Evolutionary conservation across 2,797 vertebrate species (phyloP).

Genomic region (Cyclura pinguis): DNA sequence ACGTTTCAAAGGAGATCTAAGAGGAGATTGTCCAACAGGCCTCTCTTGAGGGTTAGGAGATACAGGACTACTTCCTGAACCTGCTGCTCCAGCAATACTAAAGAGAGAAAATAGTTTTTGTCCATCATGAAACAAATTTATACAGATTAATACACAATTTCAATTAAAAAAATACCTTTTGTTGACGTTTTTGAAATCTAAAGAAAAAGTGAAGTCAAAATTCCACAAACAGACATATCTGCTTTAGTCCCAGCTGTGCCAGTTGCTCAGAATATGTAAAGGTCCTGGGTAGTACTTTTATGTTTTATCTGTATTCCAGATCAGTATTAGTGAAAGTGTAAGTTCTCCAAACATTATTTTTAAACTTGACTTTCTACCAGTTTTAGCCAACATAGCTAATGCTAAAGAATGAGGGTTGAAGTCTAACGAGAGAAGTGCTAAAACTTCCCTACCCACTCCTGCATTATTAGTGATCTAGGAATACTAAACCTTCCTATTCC

Average conservation of each 20-base stretch:
- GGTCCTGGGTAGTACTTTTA: neutral
- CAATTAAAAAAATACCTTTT: neutral
- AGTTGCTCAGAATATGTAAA: neutral
- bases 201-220: neutral
- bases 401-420: neutral
- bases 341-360: neutral
- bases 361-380: neutral
- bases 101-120: constrained; percentile 9
- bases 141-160: neutral
- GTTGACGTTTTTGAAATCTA: neutral
- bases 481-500: neutral
- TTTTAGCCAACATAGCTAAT: neutral
- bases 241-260: neutral
- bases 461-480: no score
- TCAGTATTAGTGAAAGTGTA: neutral
- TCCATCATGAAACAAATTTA: neutral
- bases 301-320: neutral
- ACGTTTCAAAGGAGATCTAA: constrained; percentile 91
- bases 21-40: constrained; percentile 88
- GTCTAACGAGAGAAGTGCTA: neutral
- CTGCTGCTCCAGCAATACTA: constrained; percentile 82
- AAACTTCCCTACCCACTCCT: neutral
- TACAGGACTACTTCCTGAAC: constrained; percentile 84
- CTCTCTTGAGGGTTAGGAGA: constrained; percentile 89
- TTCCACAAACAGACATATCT: neutral